Base-by-base conservation (phyloP, 2,797 vertebrate genomes). In the Danio tinwini region DNA sequence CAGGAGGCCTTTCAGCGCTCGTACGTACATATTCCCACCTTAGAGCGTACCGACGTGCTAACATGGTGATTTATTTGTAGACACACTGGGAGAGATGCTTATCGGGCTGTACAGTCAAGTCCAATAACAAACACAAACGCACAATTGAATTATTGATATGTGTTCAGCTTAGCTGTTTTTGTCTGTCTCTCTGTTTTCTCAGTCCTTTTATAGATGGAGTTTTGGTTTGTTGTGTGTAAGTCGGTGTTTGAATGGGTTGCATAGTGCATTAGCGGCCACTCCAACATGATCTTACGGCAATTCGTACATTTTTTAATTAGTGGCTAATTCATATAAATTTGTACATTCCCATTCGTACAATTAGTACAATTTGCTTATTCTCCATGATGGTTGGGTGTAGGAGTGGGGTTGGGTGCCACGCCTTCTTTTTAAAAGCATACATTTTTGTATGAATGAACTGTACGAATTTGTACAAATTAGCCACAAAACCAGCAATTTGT, bases 221-320 rank as follows among this genome's bases (percentile, higher is more conserved):
- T 92, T 91, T 81, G 90, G 90, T 59, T 47, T 92, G 72, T 74
- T 93, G 78, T 90, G 91, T 72, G 90, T 88, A 16, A 91, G 80
- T 53, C 92, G 81, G 89, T 92, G 88, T 90, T 92, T 45, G 88
- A 93, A 83, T 88, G 90, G 76, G 89, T 90, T 2, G 7, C 86
- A 4, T 67, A 10, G 29, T 29, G 29, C 3, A 3, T 29, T 29
- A 29, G 29, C 29, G 29, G 29, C 29, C 29, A 29, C 29, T 29
- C 29, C n/a, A n/a, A n/a, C n/a, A n/a, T n/a, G n/a, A n/a, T n/a
- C n/a, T n/a, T n/a, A n/a, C n/a, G n/a, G n/a, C n/a, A n/a, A n/a
- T n/a, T n/a, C n/a, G n/a, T n/a, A n/a, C n/a, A n/a, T n/a, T n/a
- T n/a, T n/a, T n/a, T n/a, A n/a, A n/a, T n/a, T n/a, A n/a, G n/a